A percentile compares a stretch with the other conserved stretches of the same genome.
Evolutionary conservation across 2,113 vertebrate genomes (phyloP).

Genomic region (Helogale parvula): DNA sequence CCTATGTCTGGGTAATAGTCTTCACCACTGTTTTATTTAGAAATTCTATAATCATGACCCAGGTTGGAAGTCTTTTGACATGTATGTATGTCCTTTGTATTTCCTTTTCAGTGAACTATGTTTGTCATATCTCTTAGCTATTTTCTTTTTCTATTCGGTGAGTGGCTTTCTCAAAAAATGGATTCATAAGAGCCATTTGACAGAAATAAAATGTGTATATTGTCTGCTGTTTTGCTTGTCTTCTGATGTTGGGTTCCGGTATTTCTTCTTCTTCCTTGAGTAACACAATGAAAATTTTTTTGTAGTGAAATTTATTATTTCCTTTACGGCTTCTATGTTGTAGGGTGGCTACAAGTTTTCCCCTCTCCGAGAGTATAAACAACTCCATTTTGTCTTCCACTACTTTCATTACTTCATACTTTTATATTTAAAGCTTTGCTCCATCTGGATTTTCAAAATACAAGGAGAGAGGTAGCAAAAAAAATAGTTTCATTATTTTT

Average conservation of each 20-base stretch:
- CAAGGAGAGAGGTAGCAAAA: background rate
- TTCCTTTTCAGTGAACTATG: background rate
- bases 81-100: background rate
- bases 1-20: background rate
- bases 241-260: background rate
- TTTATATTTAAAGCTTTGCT: constrained; percentile 2
- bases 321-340: background rate
- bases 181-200: constrained; percentile 10
- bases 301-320: background rate
- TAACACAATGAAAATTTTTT: background rate
- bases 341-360: background rate
- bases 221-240: background rate
- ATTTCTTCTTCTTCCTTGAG: background rate
- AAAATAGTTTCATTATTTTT: background rate
- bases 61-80: background rate
- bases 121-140: background rate
- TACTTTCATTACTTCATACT: constrained; percentile 7
- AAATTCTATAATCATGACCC: background rate
- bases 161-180: constrained; percentile 6
- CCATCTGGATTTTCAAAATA: background rate
- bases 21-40: background rate
- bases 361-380: background rate
- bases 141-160: background rate
- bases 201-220: constrained; percentile 15
- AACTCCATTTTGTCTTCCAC: background rate